Evolutionary conservation across 2,888 invertebrate genomes (phyloP), one percentile per base, ranked within the genome.

Genomic region (Caenorhabditis sp.): DNA sequence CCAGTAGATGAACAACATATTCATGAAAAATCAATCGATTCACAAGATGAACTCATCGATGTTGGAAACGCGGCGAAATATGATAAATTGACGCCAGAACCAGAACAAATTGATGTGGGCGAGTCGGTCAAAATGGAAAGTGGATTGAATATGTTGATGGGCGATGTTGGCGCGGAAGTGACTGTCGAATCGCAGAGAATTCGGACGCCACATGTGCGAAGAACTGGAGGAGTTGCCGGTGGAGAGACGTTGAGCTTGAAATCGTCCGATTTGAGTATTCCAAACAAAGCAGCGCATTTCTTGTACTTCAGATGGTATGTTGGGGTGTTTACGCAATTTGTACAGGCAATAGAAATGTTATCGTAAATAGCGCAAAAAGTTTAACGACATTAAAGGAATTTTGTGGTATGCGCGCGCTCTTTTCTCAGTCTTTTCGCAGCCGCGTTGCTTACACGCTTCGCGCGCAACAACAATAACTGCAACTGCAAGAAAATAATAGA

Each of bases 201-300:
- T 51, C 43, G 43, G 14, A 43, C 43, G 6, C 43, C 43, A 10
- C 43, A 43, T 14, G 43, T 43, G 6, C 6, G 43, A 43, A 43
- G 43, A 43, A 43, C 6, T 51, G 51, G 51, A 1, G 51, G 51
- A 51, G 21, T 23, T 23, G n/a, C 6, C 21, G 21, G 51, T 0
- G 73, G 73, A 1, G 69, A 73, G 26, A 62, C 73, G 0, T 55
- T 69, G 8, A 62, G 49, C n/a, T 57, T 68, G 51, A 69, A 62
- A 26, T 27, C 55, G 0, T 72, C 72, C 2, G 73, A 73, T 43
- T 54, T 73, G 6, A 66, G 66, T 10, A 55, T 69, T 24, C 68
- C 73, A 17, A 69, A 68, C 66, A 73, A 73, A 17, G 73, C 73
- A 14, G 73, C 73, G 24, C 73, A 73, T 27, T 73, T 69, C 31